These are phyloP conservation scores for Cancer borealis DNA, from an alignment of 2,888 invertebrate genomes.

Conservation along the genomic window DNA sequence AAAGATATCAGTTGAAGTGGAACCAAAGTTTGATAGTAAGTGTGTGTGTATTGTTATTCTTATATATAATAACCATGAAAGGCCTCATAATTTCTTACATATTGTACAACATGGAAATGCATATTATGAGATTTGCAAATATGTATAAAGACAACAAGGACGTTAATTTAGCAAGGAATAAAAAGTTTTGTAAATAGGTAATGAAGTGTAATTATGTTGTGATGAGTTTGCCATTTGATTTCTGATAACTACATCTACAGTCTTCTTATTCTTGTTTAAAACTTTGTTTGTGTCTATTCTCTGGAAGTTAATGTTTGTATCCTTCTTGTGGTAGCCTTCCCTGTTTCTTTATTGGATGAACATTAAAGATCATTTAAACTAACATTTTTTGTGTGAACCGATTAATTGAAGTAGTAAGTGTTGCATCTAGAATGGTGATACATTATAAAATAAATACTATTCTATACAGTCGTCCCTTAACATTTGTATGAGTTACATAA, in stretches of 20 bases:
- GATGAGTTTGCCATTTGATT: not conserved
- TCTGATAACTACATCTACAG: not conserved
- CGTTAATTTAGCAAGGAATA: not conserved
- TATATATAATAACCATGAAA: not conserved
- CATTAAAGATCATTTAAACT: not conserved
- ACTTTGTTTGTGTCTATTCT: not conserved
- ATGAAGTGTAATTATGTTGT: not conserved
- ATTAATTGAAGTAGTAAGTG: too few relatives aligned
- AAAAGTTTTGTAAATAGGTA: not conserved
- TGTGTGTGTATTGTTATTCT: not conserved
- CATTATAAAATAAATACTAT: too few relatives aligned
- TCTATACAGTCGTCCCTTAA: too few relatives aligned
- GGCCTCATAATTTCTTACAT: not conserved
- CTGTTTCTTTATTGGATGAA: not conserved
- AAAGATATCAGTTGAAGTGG: too few relatives aligned
- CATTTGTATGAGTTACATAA: too few relatives aligned
- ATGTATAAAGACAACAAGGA: not conserved
- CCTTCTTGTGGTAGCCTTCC: not conserved
- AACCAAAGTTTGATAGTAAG: too few relatives aligned
- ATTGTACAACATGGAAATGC: not conserved
- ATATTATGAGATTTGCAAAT: not conserved
- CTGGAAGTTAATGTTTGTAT: not conserved
- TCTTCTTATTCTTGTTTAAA: not conserved
- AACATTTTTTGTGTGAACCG: too few relatives aligned
- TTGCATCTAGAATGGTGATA: too few relatives aligned